phyloP scores from a whole-genome alignment of 2,888 invertebrate species.

The Nudaria mundana region DNA sequence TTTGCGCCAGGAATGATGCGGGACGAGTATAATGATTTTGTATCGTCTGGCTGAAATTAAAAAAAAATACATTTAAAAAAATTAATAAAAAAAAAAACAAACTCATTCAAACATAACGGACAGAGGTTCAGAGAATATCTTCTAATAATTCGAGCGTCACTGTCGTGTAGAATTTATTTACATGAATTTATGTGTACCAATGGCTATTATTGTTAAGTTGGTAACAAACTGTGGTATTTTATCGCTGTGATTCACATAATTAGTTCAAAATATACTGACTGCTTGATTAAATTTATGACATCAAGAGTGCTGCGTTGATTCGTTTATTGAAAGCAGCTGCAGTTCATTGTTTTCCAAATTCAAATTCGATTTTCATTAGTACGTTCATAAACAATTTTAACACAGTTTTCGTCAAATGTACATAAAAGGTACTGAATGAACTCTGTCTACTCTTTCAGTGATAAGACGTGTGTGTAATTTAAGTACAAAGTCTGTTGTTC shows the following conservation, averaged over 20 bases:
- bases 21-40: too few species aligned
- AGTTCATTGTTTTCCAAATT: neutral
- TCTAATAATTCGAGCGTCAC: constrained; percentile 25
- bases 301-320: neutral
- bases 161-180: constrained; percentile 29
- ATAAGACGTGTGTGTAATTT: too few species aligned
- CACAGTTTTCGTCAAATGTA: too few species aligned
- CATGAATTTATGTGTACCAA: constrained; percentile 26
- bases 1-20: too few species aligned
- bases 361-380: too few species aligned
- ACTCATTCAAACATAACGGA: constrained; percentile 25
- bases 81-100: too few species aligned
- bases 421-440: too few species aligned
- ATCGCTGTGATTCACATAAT: constrained; percentile 22
- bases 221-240: constrained; percentile 29
- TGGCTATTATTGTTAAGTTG: constrained; percentile 27
- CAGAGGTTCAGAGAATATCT: constrained; percentile 24
- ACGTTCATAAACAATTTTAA: too few species aligned
- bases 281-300: neutral
- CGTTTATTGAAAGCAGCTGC: neutral
- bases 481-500: too few species aligned
- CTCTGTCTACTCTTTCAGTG: too few species aligned
- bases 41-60: too few species aligned
- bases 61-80: neutral
- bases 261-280: constrained; percentile 16